Evolutionary conservation across 2,888 invertebrate species (phyloP).

Genomic region (Abrostola tripartita): DNA sequence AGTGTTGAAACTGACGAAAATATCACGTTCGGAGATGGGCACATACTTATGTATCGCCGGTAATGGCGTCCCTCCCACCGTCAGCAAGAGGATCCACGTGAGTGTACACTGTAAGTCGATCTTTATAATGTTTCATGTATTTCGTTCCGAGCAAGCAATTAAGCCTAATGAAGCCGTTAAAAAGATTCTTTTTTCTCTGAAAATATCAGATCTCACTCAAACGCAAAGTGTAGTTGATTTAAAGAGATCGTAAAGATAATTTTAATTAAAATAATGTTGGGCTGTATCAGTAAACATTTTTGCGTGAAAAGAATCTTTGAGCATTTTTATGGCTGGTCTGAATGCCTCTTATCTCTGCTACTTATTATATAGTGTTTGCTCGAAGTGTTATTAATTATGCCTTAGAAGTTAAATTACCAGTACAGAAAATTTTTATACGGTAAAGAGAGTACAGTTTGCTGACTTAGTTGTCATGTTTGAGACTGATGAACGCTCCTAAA

Average conservation of each 20-base stretch:
- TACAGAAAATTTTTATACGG: too few relatives aligned
- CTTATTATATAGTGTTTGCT: too few relatives aligned
- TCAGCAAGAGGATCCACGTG: slow-evolving; percentile 96
- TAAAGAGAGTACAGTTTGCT: too few relatives aligned
- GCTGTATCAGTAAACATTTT: slow-evolving; percentile 17
- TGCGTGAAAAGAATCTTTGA: slow-evolving; percentile 12
- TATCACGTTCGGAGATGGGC: slow-evolving; percentile 96
- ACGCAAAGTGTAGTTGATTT: slow-evolving; percentile 26
- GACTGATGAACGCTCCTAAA: too few relatives aligned
- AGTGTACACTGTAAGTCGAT: slow-evolving; percentile 95
- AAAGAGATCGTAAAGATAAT: slow-evolving; percentile 26
- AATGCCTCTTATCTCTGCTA: slow-evolving; percentile 20
- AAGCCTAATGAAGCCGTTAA: slow-evolving; percentile 46
- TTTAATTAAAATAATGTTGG: slow-evolving; percentile 37
- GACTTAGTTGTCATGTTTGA: too few relatives aligned
- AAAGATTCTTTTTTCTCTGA: slow-evolving; percentile 17
- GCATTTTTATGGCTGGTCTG: neutral
- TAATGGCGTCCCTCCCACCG: slow-evolving; percentile 96
- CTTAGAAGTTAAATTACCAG: too few relatives aligned
- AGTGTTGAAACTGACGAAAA: slow-evolving; percentile 93
- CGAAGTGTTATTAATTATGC: too few relatives aligned
- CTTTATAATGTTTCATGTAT: slow-evolving; percentile 43
- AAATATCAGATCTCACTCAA: slow-evolving; percentile 37
- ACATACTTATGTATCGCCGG: slow-evolving; percentile 97
- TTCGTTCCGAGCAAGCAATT: slow-evolving; percentile 35